Percentiles rank a stretch among this genome's conserved stretches.
Conservation (phyloP, 2,113 vertebrate species). For the Chelonoidis abingdonii region DNA sequence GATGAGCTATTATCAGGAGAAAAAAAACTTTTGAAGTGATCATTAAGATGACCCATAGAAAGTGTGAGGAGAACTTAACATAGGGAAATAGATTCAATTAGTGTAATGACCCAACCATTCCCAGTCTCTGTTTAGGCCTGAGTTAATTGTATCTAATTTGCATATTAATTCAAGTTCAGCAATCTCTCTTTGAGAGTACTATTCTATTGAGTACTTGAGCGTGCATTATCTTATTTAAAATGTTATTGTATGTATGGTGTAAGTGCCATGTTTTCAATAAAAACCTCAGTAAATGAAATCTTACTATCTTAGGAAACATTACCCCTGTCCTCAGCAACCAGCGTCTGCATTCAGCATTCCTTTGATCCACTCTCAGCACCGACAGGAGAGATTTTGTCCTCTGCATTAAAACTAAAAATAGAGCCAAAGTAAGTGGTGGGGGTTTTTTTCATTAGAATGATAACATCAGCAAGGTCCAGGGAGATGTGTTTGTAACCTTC, state of each 20-base stretch:
- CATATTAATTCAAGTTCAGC: no score
- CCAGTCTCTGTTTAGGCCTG: no score
- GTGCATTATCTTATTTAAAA: background rate
- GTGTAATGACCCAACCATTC: no score
- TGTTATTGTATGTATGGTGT: background rate
- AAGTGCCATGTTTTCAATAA: background rate
- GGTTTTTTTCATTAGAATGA: background rate
- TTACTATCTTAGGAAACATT: background rate
- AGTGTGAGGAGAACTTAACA: no score
- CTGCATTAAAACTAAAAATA: background rate
- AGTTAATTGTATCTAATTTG: no score
- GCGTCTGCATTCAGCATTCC: background rate
- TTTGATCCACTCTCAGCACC: background rate
- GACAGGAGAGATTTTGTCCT: background rate
- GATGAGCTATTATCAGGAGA: no score
- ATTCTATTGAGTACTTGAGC: background rate
- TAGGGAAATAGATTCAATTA: no score
- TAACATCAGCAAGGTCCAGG: background rate
- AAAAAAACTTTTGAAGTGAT: no score
- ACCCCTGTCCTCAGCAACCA: background rate
- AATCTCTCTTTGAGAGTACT: background rate
- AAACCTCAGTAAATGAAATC: background rate
- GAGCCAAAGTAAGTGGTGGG: background rate
- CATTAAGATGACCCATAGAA: no score
- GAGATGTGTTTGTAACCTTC: background rate